These are phyloP conservation scores for Trochalopteron elliotii DNA, from an alignment of 2,113 vertebrate species.

Conservation along the genomic window DNA sequence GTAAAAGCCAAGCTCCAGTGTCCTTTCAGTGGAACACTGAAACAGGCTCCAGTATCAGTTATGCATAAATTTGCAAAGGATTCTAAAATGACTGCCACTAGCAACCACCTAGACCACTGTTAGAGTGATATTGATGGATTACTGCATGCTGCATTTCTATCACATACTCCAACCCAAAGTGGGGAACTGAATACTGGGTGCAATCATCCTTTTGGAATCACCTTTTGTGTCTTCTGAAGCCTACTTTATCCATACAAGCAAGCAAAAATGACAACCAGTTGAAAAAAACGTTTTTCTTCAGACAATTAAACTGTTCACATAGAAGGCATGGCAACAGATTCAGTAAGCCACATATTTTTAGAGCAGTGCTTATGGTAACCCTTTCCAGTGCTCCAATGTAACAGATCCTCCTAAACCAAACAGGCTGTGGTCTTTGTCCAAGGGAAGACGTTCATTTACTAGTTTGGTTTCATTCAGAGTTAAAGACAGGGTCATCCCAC, in stretches of 20 bases:
- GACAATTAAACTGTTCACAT: background rate
- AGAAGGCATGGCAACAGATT: background rate
- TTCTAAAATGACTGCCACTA: background rate
- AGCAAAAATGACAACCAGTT: background rate
- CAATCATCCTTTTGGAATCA: background rate
- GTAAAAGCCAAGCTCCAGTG: background rate
- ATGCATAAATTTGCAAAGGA: background rate
- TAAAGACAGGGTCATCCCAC: background rate
- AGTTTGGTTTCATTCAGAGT: background rate
- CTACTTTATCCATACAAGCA: background rate
- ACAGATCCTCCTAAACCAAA: background rate
- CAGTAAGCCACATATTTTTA: background rate
- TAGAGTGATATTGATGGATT: background rate
- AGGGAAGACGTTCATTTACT: background rate
- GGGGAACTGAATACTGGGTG: rapidly evolving
- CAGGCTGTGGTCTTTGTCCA: background rate
- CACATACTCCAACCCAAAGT: background rate
- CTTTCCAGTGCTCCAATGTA: background rate
- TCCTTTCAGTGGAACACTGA: background rate
- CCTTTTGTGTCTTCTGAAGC: background rate
- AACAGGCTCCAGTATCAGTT: background rate
- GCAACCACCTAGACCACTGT: background rate
- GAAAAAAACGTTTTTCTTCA: background rate
- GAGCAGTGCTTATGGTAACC: background rate
- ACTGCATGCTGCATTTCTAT: background rate